phyloP scores from a whole-genome alignment of 2,888 invertebrate species.

The Thera britannica region DNA sequence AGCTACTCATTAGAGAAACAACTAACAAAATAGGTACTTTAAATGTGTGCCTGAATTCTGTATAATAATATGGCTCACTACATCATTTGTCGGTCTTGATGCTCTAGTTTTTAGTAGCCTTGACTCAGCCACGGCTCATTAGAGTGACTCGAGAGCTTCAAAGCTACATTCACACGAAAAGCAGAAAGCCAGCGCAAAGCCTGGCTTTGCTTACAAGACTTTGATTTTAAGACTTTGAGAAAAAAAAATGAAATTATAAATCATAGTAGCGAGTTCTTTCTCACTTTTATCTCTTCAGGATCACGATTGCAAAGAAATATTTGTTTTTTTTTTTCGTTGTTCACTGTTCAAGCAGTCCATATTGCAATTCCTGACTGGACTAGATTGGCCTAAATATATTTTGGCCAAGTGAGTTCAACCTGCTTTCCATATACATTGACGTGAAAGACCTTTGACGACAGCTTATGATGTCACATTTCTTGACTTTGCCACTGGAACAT shows the following conservation, averaged over 20 bases:
- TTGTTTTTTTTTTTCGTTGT: no score
- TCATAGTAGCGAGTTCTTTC: no score
- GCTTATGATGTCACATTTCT: conserved; percentile 28
- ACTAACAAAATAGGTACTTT: background rate
- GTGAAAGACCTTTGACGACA: conserved; percentile 12
- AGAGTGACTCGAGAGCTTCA: conserved; percentile 42
- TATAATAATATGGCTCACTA: background rate
- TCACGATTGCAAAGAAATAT: no score
- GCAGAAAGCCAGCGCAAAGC: background rate
- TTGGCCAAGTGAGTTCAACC: background rate
- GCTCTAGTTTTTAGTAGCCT: conserved; percentile 16
- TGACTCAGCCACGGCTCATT: conserved; percentile 51
- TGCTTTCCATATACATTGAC: conserved; percentile 1
- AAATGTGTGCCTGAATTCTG: background rate
- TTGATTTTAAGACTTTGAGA: no score
- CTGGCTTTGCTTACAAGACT: background rate
- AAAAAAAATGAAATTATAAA: no score
- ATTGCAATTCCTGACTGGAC: no score
- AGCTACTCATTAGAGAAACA: background rate
- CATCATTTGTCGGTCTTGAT: background rate
- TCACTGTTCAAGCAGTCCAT: no score
- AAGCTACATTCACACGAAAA: conserved; percentile 22
- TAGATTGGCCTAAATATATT: background rate
- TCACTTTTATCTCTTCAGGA: no score
- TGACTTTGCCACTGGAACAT: conserved; percentile 11